Base-by-base conservation (phyloP, 2,113 vertebrate species). In the Parus major region DNA sequence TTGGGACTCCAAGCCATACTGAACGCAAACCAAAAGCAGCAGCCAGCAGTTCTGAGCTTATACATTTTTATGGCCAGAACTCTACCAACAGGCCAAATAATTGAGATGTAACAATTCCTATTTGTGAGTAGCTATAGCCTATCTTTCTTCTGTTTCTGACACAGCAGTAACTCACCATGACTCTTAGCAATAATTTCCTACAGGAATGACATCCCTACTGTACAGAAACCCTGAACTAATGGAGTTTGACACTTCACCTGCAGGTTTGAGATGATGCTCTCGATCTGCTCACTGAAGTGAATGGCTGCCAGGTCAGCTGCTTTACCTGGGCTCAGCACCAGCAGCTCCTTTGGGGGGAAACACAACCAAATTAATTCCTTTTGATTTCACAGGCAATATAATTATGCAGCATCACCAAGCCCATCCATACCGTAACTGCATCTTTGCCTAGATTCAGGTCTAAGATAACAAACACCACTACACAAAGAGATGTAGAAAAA, bases 221-320 rank as follows among this genome's bases (percentile, higher is more conserved):
- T 1, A 39, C 22, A 76, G 73, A 22, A 76, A 36, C 6, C 8
- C 57, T 57, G 27, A 33, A 25, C 0, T 10, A 44, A 20, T 5
- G 20, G 44, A 19, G 65, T 36, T 23, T 9, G 46, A 49, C 23
- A 21, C 63, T 77, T 97, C 92, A 99, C 99, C 98, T 99, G 97
- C 11, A 99, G 98, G 86, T 98, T 98, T 82, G 97, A 96, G 91
- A 99, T 89, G 72, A 99, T 98, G 42, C 93, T 90, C 86, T 98
- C 97, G 50, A 99, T 97, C 93, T 99, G 97, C n/a, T 98, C 97
- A 6, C 93, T 61, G 88, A 99, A 99, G 96, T 99, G 99, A 84
- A 98, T 98, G 63, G 98, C 89, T 63, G 99, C 98, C 75, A 99
- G 83, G n/a, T 99, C 99, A 24, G 99, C 99, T 92, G 98, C 98